Conservation (phyloP, 2,888 invertebrate genomes). For the Daptonema setosum region DNA sequence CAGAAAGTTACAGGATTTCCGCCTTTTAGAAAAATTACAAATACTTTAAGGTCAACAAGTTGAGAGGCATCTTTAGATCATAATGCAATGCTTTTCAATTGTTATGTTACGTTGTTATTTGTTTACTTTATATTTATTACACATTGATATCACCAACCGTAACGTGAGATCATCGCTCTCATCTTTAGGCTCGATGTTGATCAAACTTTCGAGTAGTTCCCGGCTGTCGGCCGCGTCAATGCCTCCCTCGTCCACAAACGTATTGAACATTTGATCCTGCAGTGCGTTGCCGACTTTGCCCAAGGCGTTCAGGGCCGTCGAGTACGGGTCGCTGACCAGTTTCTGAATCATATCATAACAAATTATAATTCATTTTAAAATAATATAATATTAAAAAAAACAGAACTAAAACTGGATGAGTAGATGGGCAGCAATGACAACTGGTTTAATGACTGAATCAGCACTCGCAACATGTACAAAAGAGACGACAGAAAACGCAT, state of each 20-base stretch:
- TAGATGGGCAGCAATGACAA: too few relatives aligned
- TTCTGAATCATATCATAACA: constrained; percentile 26
- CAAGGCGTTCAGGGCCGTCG: constrained; percentile 61
- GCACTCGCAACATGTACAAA: not conserved
- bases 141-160: too few relatives aligned
- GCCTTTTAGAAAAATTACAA: too few relatives aligned
- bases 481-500: not conserved
- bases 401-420: not conserved
- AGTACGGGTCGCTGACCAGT: constrained; percentile 47
- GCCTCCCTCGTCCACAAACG: constrained; percentile 11
- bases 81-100: too few relatives aligned
- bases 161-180: constrained; percentile 11
- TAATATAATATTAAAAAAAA: not conserved
- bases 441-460: not conserved
- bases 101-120: too few relatives aligned
- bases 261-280: constrained; percentile 24
- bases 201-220: not conserved
- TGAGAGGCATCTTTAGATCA: too few relatives aligned
- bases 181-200: constrained; percentile 29
- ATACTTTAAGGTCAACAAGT: too few relatives aligned
- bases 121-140: too few relatives aligned
- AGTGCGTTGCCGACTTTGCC: constrained; percentile 60
- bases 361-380: not conserved
- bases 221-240: constrained; percentile 8
- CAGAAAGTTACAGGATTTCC: too few relatives aligned